These are phyloP conservation scores for Ornithoptera alexandrae DNA, from an alignment of 2,888 invertebrate species.

Conservation along the genomic window DNA sequence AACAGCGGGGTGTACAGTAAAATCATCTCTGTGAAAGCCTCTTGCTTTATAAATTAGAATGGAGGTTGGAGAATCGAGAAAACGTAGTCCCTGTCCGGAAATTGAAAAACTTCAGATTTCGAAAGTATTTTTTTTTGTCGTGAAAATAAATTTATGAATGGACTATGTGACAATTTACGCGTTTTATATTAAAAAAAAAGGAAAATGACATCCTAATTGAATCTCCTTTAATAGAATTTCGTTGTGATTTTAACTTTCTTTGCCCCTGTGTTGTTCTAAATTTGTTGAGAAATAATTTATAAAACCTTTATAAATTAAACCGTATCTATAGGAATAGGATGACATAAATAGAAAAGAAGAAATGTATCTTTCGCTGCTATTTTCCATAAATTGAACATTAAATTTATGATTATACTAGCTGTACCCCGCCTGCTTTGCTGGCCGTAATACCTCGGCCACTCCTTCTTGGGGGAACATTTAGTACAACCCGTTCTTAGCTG, in stretches of 20 bases:
- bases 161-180: constrained; percentile 50
- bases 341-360: too few species aligned
- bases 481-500: too few species aligned
- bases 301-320: neutral
- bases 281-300: neutral
- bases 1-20: constrained; percentile 70
- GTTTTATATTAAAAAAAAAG: constrained; percentile 41
- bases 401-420: too few species aligned
- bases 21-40: constrained; percentile 66
- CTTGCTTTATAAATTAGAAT: constrained; percentile 70
- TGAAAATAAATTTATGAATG: constrained; percentile 47
- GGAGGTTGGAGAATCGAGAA: constrained; percentile 66
- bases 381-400: too few species aligned
- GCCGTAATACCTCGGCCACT: too few species aligned
- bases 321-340: neutral
- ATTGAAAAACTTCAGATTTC: constrained; percentile 77
- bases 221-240: constrained; percentile 30
- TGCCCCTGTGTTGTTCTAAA: constrained; percentile 1
- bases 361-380: too few species aligned
- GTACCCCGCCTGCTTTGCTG: too few species aligned
- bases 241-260: constrained; percentile 19
- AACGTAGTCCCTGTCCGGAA: constrained; percentile 68
- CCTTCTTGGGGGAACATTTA: too few species aligned
- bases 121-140: constrained; percentile 51
- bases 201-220: constrained; percentile 37